A percentile compares a stretch with the other conserved stretches of the same genome.
These are phyloP conservation scores for Megaceryle maxima DNA, from an alignment of 2,113 vertebrate species.

Conservation along the genomic window DNA sequence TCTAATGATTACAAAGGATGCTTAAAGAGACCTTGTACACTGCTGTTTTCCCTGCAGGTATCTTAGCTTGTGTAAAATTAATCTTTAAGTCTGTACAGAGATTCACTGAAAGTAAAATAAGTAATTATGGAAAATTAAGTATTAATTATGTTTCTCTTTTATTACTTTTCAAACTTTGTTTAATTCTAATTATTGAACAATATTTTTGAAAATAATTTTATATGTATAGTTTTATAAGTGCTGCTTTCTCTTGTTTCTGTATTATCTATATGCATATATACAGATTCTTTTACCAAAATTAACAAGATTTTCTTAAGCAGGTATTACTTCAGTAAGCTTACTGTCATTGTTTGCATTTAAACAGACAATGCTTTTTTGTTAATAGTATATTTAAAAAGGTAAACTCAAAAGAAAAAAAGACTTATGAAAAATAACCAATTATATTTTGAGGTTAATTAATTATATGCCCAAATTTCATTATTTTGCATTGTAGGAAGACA, in stretches of 20 bases:
- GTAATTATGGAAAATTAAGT: not conserved
- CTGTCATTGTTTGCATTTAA: not conserved
- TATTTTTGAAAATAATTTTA: not conserved
- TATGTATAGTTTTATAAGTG: too few species aligned
- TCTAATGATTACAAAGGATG: not conserved
- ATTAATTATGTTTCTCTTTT: not conserved
- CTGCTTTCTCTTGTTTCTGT: rapidly evolving
- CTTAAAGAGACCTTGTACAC: not conserved
- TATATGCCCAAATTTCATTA: not conserved
- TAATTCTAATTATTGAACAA: not conserved
- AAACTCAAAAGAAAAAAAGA: not conserved
- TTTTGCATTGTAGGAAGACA: not conserved
- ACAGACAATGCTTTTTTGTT: not conserved
- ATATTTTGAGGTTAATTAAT: not conserved
- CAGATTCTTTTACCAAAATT: not conserved
- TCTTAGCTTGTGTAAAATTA: not conserved
- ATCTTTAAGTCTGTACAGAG: not conserved
- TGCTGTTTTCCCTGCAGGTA: not conserved
- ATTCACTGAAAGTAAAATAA: not conserved
- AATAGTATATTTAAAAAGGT: not conserved
- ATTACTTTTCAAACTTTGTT: not conserved
- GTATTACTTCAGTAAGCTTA: not conserved
- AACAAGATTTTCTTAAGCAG: not conserved
- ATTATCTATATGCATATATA: not conserved
- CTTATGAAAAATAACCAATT: not conserved